Base-by-base conservation (phyloP, 92 coral and sea anemone species). In the Meandrina meandrites region DNA sequence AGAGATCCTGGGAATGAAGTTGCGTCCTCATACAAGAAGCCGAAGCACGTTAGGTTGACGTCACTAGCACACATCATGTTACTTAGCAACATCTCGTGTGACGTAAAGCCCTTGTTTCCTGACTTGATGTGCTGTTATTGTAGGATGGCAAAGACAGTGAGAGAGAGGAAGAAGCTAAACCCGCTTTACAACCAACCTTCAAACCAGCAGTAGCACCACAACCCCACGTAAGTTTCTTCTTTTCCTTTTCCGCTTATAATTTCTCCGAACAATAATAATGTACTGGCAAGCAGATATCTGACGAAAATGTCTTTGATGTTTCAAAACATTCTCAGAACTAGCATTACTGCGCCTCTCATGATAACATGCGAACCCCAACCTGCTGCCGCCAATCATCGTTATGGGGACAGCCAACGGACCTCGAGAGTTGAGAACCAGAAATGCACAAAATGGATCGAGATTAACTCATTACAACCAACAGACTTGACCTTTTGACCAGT, bases 161-260 rank as follows among this genome's bases (percentile, higher is more conserved):
- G 18, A 91, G 48, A 79, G 92, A 88, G 40, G 97, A 94, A 68
- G 94, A 89, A 9, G 82, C 56, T 60, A 92, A 92, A 79, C 98
- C 99, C 3, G 91, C 89, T 28, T 77, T 97, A 74, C 95, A 95
- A 88, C 98, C 99, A 77, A 95, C 98, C 16, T 97, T 97, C 76
- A 93, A 93, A 86, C 99, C 99, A n/a, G 96, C 99, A 14, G 87
- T 91, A 17, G 79, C 70, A 4, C 86, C 88, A 60, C 94, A 91
- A 78, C 88, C 88, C 60, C 88, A 76, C 19, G 80, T 75, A 58
- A 73, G 76, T 68, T 16, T 11, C 53, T 8, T 19, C 78, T 24
- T 19, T 22, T 73, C 35, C 22, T 45, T 36, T 19, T 47, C 79
- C 74, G 24, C 35, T 7, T 64, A 24, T 14, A 24, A 27, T 37